Percentiles rank a stretch among this genome's conserved stretches.
Evolutionary conservation across 2,113 vertebrate species (phyloP).

Genomic region (Furnarius figulus): DNA sequence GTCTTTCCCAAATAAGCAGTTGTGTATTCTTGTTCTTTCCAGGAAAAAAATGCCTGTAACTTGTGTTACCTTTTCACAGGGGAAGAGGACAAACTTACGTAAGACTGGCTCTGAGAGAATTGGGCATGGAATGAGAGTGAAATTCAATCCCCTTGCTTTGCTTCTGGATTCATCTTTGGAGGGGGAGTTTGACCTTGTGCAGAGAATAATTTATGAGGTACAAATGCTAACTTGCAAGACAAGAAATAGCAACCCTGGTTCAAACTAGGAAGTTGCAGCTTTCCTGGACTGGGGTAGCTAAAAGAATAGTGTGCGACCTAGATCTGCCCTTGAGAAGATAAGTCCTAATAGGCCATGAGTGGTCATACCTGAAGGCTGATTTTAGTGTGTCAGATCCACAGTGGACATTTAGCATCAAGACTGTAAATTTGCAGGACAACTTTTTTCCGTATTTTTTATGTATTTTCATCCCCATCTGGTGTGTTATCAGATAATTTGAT

Average conservation of each 20-base stretch:
- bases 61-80: slow-evolving; percentile 70
- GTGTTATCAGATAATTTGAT: background rate
- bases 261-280: background rate
- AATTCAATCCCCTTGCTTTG: slow-evolving; percentile 94
- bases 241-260: background rate
- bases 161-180: slow-evolving; percentile 97
- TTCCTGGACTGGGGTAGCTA: background rate
- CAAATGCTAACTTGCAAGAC: background rate
- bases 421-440: background rate
- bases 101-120: slow-evolving; percentile 92
- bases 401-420: background rate
- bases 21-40: background rate
- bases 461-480: background rate
- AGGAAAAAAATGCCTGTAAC: background rate
- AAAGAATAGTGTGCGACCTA: background rate
- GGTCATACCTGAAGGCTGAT: background rate
- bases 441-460: background rate
- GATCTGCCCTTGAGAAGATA: background rate
- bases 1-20: background rate
- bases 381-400: background rate
- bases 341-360: background rate
- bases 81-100: slow-evolving; percentile 94
- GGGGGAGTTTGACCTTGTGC: slow-evolving; percentile 96
- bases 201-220: slow-evolving; percentile 98
- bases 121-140: slow-evolving; percentile 92